Evolutionary conservation across 2,113 vertebrate genomes (phyloP).

Genomic region (Tragelaphus strepsiceros): DNA sequence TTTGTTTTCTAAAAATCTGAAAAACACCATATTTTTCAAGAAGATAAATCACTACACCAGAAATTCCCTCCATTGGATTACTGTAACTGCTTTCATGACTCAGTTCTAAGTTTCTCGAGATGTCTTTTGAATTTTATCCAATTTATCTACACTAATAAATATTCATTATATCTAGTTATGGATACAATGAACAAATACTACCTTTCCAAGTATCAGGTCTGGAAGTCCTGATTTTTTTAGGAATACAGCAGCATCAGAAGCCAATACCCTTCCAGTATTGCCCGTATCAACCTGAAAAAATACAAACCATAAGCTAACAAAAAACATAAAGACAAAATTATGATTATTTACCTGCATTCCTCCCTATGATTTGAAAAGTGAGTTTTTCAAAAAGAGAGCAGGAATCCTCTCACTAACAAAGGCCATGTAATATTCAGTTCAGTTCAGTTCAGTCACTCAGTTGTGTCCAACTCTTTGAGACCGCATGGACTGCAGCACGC

Average conservation of each 20-base stretch:
- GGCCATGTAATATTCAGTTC: neutral
- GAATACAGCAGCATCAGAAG: slow-evolving; percentile 94
- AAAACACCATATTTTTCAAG: slow-evolving; percentile 23
- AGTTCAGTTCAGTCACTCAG: neutral
- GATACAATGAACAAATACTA: slow-evolving; percentile 70
- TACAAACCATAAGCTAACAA: slow-evolving; percentile 21
- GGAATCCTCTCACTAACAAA: slow-evolving; percentile 22
- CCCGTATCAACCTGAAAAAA: slow-evolving; percentile 89
- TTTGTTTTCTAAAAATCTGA: slow-evolving; percentile 44
- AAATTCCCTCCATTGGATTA: neutral
- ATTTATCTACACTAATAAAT: neutral
- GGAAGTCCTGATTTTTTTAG: slow-evolving; percentile 95
- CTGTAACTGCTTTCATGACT: neutral
- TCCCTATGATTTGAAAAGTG: neutral
- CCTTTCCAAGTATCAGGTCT: slow-evolving; percentile 96
- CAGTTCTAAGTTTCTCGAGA: neutral
- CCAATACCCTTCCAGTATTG: slow-evolving; percentile 90
- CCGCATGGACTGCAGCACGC: neutral
- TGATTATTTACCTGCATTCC: neutral
- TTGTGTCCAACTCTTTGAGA: neutral
- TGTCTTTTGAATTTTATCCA: slow-evolving; percentile 17
- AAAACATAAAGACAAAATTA: slow-evolving; percentile 30
- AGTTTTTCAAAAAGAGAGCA: slow-evolving; percentile 36
- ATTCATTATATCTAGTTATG: neutral
- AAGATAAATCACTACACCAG: neutral